Evolutionary conservation across 2,113 vertebrate species (phyloP), one percentile per base, ranked within the genome.

Genomic region (Cochlearius cochlearius): DNA sequence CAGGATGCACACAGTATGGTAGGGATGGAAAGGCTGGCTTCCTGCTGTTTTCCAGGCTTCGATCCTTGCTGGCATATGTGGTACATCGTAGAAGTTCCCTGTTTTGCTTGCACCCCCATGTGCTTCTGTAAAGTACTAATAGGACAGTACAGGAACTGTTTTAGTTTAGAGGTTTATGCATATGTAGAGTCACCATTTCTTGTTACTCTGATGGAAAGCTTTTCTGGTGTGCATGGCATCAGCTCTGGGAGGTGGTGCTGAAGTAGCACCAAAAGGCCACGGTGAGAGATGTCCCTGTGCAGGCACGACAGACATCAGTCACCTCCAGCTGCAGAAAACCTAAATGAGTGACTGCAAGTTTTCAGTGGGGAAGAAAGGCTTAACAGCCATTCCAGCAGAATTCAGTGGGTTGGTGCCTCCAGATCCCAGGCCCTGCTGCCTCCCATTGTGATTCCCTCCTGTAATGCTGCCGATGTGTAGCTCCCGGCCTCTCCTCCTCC

Each of bases 51-150:
- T 52, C 63, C n/a, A 58, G 30, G 13, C 43, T 68, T 84, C 0
- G 1, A 3, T 34, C 0, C 0, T 52, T 71, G 39, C 22, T 71
- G 29, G 8, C 3, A 1, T 55, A 20, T 30, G 22, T 50, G 26
- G 21, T 67, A 58, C 29, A 11, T 72, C 25, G 10, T 5, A 22
- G 41, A 45, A 77, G 27, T 45, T 78, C 29, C 32, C 52, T 27
- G 4, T 25, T 89, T 76, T 73, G 41, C 27, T 76, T 76, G 39
- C 7, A 34, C n/a, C 30, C 12, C 15, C 3, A 2, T 45, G 15
- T 32, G 36, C 27, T 60, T 67, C 62, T 64, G 49, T 69, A n/a
- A 56, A 47, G n/a, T 55, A 34, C 23, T 77, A 43, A 50, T 2
- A 43, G 64, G 53, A 82, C 39, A 38, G n/a, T 7, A 3, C 72